Evolutionary conservation across 2,113 vertebrate species (phyloP).

Genomic region (Hyperopisus bebe): DNA sequence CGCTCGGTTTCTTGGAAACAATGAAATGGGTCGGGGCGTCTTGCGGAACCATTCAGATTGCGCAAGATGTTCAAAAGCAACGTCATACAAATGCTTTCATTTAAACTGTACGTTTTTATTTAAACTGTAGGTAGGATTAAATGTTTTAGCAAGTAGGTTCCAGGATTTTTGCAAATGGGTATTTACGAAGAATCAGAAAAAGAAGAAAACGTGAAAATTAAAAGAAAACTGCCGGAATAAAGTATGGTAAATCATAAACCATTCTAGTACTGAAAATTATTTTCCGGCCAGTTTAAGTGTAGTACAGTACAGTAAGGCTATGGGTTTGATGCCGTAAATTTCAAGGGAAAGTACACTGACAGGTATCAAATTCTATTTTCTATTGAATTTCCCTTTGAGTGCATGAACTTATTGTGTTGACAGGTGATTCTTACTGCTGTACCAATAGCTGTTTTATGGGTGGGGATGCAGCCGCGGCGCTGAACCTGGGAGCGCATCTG

Average conservation of each 20-base stretch:
- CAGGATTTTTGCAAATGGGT: neutral
- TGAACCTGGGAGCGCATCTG: neutral
- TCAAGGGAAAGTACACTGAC: neutral
- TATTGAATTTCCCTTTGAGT: neutral
- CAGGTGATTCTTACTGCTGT: neutral
- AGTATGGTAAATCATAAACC: neutral
- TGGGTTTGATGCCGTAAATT: neutral
- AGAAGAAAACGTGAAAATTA: neutral
- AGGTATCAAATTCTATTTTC: neutral
- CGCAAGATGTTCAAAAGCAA: neutral
- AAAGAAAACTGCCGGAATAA: neutral
- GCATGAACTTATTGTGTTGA: neutral
- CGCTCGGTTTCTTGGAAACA: neutral
- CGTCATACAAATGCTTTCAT: neutral
- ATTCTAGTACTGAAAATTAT: neutral
- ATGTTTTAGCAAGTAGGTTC: neutral
- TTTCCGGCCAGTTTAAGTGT: neutral
- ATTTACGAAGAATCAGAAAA: neutral
- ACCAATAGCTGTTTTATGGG: neutral
- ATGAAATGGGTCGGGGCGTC: neutral
- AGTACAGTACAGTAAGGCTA: neutral
- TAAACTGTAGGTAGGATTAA: neutral
- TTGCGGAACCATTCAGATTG: neutral
- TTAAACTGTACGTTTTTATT: neutral
- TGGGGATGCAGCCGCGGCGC: neutral